Evolutionary conservation across 2,797 vertebrate species (phyloP).

Genomic region (Nannoperca obscura): DNA sequence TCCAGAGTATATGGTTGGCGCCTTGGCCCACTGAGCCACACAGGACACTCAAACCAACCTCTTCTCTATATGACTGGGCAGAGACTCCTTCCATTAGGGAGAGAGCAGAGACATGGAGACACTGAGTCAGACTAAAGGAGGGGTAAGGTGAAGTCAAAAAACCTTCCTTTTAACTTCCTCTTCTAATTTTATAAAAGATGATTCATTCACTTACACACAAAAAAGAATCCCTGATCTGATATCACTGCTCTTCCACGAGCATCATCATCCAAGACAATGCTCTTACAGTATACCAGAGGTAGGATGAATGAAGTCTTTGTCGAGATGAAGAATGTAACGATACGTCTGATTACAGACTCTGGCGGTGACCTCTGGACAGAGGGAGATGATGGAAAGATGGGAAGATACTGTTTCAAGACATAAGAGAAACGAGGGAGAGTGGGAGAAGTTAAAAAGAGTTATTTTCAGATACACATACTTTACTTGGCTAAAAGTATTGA

Average conservation of each 20-base stretch:
- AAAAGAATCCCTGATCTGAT: conserved; percentile 27
- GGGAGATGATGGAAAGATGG: conserved; percentile 23
- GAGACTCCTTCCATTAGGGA: conserved; percentile 41
- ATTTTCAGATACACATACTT: not conserved
- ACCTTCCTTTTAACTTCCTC: conserved; percentile 11
- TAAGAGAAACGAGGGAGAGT: not conserved
- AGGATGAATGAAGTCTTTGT: conserved; percentile 73
- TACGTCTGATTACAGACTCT: conserved; percentile 73
- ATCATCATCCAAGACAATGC: conserved; percentile 41
- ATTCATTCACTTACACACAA: conserved; percentile 31
- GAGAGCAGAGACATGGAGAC: conserved; percentile 34
- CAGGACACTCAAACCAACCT: conserved; percentile 25
- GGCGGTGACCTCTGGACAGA: conserved; percentile 53
- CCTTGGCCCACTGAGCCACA: conserved; percentile 7
- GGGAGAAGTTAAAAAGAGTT: conserved; percentile 16
- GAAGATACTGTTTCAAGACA: conserved; percentile 21
- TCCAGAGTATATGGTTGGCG: conserved; percentile 23
- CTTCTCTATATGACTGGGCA: conserved; percentile 29
- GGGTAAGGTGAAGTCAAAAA: conserved; percentile 29
- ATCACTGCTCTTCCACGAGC: not conserved
- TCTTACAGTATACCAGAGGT: conserved; percentile 52
- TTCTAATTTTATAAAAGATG: conserved; percentile 31
- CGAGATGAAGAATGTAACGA: conserved; percentile 55
- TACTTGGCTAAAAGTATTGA: not conserved
- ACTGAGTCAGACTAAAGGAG: conserved; percentile 56